Evolutionary conservation across 2,888 invertebrate species (phyloP), one percentile per base, ranked within the genome.

Genomic region (Tiphia femorata): DNA sequence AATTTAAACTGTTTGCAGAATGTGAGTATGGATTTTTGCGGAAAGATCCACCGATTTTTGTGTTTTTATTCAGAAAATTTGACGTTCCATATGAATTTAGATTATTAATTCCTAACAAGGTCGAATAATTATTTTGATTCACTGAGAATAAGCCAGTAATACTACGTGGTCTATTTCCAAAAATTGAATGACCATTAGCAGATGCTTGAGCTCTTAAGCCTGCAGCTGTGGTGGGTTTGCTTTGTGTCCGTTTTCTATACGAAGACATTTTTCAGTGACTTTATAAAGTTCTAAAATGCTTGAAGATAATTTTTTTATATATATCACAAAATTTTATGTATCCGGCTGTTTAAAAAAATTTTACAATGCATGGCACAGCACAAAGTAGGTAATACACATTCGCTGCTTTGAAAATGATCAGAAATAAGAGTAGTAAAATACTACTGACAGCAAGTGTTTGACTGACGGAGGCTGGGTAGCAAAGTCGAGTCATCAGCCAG

Each of bases 1-100:
- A 86, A 65, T 85, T 86, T 2, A 86, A 82, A 66, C 82, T 86
- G 23, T 72, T 78, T 7, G 73, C 64, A 2, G 81, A 80, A 55
- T 75, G 81, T 2, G 84, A 80, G 60, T 84, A 85, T n/a, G 82
- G 78, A 68, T 75, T 83, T 51, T 79, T 79, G 14, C 77, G 62
- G 42, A 67, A 81, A 0, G 78, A 67, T 41, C 56, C 62, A 21
- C 41, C 70, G 41, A 51, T 47, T 27, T 75, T 77, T 4, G 56
- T 48, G 27, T 56, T 62, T 59, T 79, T 79, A 30, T 58, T 69
- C 2, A 79, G 42, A 49, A 75, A 70, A 21, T 72, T 75, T n/a
- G 77, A 69, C 2, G 72, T 60, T 12, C 67, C 59, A 41, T 77
- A 76, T n/a, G 77, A 72, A 41, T 74, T 79, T 6, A 78, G 64